Conservation (phyloP, 2,888 invertebrate genomes). For the Drosophila nr. perissopoda region DNA sequence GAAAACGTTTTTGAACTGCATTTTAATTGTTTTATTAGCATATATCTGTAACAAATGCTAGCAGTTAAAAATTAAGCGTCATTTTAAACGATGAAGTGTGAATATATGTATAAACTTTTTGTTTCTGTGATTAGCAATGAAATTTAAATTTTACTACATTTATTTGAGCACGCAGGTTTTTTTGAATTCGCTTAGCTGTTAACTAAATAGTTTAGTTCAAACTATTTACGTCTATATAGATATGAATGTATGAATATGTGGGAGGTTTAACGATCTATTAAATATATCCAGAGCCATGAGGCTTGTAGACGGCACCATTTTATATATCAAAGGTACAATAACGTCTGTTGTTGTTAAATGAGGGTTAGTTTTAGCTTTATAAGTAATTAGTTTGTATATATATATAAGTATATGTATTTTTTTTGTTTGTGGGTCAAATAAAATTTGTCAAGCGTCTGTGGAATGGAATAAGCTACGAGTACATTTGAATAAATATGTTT, state of each 20-base stretch:
- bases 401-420: neutral
- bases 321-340: slow-evolving; percentile 33
- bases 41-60: slow-evolving; percentile 30
- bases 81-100: slow-evolving; percentile 13
- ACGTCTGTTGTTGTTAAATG: slow-evolving; percentile 21
- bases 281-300: slow-evolving; percentile 22
- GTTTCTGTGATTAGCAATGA: slow-evolving; percentile 11
- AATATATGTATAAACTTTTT: neutral
- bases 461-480: slow-evolving; percentile 20
- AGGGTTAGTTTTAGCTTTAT: slow-evolving; percentile 10
- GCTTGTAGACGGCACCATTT: slow-evolving; percentile 38
- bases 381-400: slow-evolving; percentile 8
- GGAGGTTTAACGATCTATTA: slow-evolving; percentile 13
- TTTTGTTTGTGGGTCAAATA: slow-evolving; percentile 30
- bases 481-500: slow-evolving; percentile 40
- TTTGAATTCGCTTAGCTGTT: slow-evolving; percentile 13
- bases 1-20: slow-evolving; percentile 11
- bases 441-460: slow-evolving; percentile 33
- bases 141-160: slow-evolving; percentile 11
- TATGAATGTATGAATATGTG: slow-evolving; percentile 25
- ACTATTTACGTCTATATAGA: slow-evolving; percentile 4
- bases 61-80: slow-evolving; percentile 17
- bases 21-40: slow-evolving; percentile 15
- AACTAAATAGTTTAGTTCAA: slow-evolving; percentile 20
- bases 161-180: slow-evolving; percentile 67